Evolutionary conservation across 1,140 invertebrate species (phyloP).

Genomic region (Paraescarpia echinospica): DNA sequence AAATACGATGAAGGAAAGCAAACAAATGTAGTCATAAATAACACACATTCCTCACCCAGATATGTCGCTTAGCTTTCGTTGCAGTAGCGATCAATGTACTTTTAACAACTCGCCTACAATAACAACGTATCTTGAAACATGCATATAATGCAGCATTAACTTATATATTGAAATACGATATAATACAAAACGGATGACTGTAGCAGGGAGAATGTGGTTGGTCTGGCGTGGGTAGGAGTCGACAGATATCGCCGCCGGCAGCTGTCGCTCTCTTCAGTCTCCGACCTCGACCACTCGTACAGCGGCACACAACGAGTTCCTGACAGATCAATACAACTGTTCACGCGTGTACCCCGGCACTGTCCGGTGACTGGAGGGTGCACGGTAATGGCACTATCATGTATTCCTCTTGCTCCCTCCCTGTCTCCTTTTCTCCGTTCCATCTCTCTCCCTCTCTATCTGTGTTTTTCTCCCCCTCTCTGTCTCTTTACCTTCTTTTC

Average conservation of each 20-base stretch:
- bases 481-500: neutral
- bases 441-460: neutral
- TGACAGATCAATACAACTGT: slow-evolving; percentile 1
- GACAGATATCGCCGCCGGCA: neutral
- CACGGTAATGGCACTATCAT: neutral
- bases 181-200: neutral
- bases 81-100: neutral
- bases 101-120: neutral
- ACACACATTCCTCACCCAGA: no score
- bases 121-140: no score
- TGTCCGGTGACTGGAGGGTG: neutral
- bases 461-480: neutral
- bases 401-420: neutral
- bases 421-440: neutral
- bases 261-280: neutral
- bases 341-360: neutral
- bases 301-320: neutral
- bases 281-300: neutral
- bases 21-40: no score
- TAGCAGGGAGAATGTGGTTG: neutral
- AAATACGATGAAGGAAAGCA: no score
- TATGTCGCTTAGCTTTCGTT: neutral
- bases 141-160: neutral
- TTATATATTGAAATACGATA: neutral
- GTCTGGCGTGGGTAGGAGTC: neutral